Percentiles rank a stretch among this genome's conserved stretches.
Evolutionary conservation across 1,140 invertebrate genomes (phyloP).

Genomic region (Amyelois transitella): DNA sequence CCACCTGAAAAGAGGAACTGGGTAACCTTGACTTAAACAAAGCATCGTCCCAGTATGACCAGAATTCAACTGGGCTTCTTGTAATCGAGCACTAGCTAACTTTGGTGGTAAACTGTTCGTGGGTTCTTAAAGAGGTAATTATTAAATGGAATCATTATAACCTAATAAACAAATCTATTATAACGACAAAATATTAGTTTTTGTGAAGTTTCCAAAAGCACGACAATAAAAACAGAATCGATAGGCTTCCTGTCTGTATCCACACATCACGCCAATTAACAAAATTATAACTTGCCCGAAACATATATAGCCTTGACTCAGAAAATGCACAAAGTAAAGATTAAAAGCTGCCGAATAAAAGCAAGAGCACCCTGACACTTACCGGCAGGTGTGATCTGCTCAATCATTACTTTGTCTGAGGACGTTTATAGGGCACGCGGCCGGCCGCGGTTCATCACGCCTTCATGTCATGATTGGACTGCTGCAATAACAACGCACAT

Average conservation of each 20-base stretch:
- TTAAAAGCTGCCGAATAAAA: slow-evolving; percentile 67
- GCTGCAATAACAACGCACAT: slow-evolving; percentile 70
- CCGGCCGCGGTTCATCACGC: slow-evolving; percentile 66
- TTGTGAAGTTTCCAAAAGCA: background rate
- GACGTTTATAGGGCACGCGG: slow-evolving; percentile 50
- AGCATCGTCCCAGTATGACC: slow-evolving; percentile 71
- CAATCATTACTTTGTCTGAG: slow-evolving; percentile 70
- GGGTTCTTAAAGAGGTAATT: slow-evolving; percentile 75
- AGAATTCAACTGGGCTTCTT: slow-evolving; percentile 59
- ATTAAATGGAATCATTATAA: background rate
- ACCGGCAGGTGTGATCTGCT: slow-evolving; percentile 65
- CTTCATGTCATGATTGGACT: slow-evolving; percentile 56
- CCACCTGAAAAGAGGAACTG: slow-evolving; percentile 78
- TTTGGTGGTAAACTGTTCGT: slow-evolving; percentile 80
- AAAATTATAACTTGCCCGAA: background rate
- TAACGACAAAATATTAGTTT: background rate
- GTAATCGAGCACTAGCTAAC: slow-evolving; percentile 75
- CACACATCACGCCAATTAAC: slow-evolving; percentile 9
- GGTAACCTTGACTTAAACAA: slow-evolving; percentile 78
- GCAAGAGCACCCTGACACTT: slow-evolving; percentile 72
- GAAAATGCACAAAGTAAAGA: slow-evolving; percentile 72
- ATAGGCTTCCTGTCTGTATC: background rate
- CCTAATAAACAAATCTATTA: background rate
- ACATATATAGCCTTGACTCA: slow-evolving; percentile 29
- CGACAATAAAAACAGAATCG: slow-evolving; percentile 1